Evolutionary conservation across 2,113 vertebrate species (phyloP), one percentile per base, ranked within the genome.

Genomic region (Meleagris gallopavo): DNA sequence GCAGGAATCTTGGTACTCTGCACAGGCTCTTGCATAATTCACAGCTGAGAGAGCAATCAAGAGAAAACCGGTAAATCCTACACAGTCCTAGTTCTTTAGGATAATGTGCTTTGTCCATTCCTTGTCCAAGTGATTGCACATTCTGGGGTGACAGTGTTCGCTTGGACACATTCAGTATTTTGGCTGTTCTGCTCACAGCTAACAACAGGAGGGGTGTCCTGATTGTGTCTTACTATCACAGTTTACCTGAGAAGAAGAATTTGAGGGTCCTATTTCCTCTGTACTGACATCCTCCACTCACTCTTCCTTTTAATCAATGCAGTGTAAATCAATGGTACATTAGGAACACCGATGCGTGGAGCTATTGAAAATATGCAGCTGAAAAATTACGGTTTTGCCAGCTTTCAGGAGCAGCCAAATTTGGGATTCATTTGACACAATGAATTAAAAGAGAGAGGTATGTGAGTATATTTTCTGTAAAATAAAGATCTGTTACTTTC

Each of bases 21-120:
- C 13, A n/a, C n/a, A 88, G 66, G 73, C 80, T 40, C 66, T 95
- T 87, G 60, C 46, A 34, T 91, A 86, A 94, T 83, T 86, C 76
- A 69, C 52, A n/a, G 61, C n/a, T 41, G 86, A 66, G 69, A 83
- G 74, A 75, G 57, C 82, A 81, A 2, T 52, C 10, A 29, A 52
- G 43, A 19, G 32, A 77, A 52, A 83, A 75, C 27, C 48, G 75
- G 52, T 25, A 69, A 85, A 88, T 75, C 67, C 67, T 77, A 55
- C 86, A 89, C 36, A 64, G 4, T 60, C 38, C 25, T 43, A 6
- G 34, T 11, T 77, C 41, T 77, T 55, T 81, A 52, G 69, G 85
- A 50, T 41, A 75, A 25, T 71, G 76, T 89, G n/a, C 71, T 21
- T 0, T 88, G 43, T 74, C 79, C 85, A 3, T 55, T 89, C 61